These are phyloP conservation scores for Pluvialis apricaria DNA, from an alignment of 2,113 vertebrate genomes.

Conservation along the genomic window DNA sequence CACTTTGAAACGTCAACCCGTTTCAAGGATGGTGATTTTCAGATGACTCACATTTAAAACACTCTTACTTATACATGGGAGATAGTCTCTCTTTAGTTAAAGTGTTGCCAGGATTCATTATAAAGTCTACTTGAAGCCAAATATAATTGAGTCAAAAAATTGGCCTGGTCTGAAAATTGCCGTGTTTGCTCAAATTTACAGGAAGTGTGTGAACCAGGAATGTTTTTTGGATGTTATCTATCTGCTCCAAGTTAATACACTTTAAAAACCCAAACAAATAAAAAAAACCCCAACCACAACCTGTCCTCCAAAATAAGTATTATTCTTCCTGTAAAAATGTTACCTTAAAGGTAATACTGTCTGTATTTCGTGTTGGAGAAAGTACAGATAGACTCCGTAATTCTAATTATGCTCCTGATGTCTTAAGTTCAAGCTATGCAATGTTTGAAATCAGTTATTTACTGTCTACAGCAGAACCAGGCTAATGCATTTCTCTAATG, in stretches of 20 bases:
- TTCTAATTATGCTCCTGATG: not conserved
- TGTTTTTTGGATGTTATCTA: not conserved
- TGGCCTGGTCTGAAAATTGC: not conserved
- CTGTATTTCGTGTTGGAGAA: not conserved
- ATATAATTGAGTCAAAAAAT: slow-evolving; percentile 32
- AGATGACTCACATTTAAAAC: slow-evolving; percentile 38
- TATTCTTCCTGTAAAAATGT: not conserved
- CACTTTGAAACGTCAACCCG: not conserved
- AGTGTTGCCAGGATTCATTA: slow-evolving; percentile 12
- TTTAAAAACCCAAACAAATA: not conserved
- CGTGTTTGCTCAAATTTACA: slow-evolving; percentile 31
- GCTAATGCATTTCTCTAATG: not conserved
- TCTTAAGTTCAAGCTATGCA: not conserved
- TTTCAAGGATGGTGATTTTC: slow-evolving; percentile 18
- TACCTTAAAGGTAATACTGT: not conserved
- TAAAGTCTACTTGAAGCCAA: slow-evolving; percentile 19
- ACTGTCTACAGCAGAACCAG: not conserved
- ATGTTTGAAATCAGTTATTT: not conserved
- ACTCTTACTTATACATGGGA: not conserved
- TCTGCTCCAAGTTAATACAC: not conserved
- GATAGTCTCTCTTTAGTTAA: slow-evolving; percentile 8
- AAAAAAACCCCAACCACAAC: not conserved
- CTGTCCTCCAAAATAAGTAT: not conserved
- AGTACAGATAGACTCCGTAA: not conserved
- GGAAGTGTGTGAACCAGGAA: slow-evolving; percentile 24